phyloP scores from a whole-genome alignment of 2,888 invertebrate genomes.

The Heliconius aoede region DNA sequence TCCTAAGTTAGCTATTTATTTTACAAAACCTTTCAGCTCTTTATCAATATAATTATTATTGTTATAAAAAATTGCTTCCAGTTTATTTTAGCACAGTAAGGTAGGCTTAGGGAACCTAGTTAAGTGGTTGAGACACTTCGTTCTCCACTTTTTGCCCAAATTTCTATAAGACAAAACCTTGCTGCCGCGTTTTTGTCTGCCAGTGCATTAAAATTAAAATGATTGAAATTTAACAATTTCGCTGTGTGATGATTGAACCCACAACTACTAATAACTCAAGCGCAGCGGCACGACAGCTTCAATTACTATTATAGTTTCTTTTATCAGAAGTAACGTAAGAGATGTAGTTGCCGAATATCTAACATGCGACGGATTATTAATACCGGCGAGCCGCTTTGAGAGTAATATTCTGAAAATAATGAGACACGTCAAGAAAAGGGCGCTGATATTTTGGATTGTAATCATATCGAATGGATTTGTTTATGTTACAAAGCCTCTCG shows the following conservation, averaged over 20 bases:
- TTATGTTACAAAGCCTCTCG: slow-evolving; percentile 53
- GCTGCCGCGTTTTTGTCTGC: too few relatives aligned
- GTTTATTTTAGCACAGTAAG: not conserved
- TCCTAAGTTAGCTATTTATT: too few relatives aligned
- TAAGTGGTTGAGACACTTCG: not conserved
- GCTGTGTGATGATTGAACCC: too few relatives aligned
- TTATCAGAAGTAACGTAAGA: slow-evolving; percentile 53
- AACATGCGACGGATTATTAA: slow-evolving; percentile 50
- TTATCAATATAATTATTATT: not conserved
- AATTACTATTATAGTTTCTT: not conserved
- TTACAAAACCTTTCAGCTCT: not conserved
- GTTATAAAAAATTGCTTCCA: not conserved
- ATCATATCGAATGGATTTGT: slow-evolving; percentile 57
- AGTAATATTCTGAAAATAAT: slow-evolving; percentile 53
- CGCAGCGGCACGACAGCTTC: not conserved
- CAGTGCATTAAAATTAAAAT: too few relatives aligned
- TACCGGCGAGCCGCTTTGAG: slow-evolving; percentile 54
- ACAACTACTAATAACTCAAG: too few relatives aligned
- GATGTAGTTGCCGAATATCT: slow-evolving; percentile 54
- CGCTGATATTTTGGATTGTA: slow-evolving; percentile 58
- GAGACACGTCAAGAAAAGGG: slow-evolving; percentile 59
- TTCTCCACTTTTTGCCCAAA: not conserved
- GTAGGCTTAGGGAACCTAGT: not conserved
- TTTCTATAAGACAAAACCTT: not conserved
- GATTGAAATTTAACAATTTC: too few relatives aligned